Conservation (phyloP, 2,797 vertebrate genomes). For the Poeciliopsis gracilis region DNA sequence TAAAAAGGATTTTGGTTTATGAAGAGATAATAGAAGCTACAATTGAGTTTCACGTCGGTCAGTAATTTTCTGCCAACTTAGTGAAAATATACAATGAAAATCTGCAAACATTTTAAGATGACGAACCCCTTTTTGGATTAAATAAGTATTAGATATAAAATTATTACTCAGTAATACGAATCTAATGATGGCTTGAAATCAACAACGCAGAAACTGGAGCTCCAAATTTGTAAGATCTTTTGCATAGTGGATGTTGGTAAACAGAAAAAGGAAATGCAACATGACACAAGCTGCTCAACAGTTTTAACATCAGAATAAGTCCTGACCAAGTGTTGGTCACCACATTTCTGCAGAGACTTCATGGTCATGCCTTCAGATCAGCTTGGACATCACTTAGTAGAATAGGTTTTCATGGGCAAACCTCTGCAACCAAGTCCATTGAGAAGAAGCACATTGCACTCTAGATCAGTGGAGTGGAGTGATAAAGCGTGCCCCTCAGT, state of each 20-base stretch:
- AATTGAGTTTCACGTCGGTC: not conserved
- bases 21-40: not conserved
- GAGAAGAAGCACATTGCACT: no score
- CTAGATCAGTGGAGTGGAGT: no score
- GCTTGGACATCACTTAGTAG: not conserved
- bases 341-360: not conserved
- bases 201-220: not conserved
- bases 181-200: not conserved
- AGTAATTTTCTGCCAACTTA: not conserved
- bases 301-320: not conserved
- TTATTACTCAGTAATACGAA: not conserved
- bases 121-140: not conserved
- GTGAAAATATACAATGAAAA: not conserved
- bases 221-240: not conserved
- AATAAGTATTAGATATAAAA: not conserved
- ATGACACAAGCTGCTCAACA: not conserved
- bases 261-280: not conserved
- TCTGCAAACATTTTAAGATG: not conserved
- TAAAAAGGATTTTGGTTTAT: not conserved
- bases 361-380: not conserved
- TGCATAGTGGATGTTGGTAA: not conserved
- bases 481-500: no score
- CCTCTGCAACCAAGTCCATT: not conserved
- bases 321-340: not conserved
- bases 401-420: not conserved